Evolutionary conservation across 2,113 vertebrate species (phyloP).

Genomic region (Addax nasomaculatus): DNA sequence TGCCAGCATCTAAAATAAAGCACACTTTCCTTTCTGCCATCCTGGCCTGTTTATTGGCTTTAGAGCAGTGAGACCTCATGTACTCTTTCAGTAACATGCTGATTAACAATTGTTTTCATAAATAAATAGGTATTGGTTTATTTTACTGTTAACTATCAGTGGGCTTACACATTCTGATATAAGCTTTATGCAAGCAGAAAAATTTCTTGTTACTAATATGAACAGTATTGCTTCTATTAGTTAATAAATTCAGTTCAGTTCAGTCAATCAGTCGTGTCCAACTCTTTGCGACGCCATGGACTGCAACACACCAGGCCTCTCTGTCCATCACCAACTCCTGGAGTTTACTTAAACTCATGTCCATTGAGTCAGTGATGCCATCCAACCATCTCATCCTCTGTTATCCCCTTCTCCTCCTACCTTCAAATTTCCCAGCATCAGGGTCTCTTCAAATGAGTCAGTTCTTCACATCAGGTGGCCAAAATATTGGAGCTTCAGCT

Average conservation of each 20-base stretch:
- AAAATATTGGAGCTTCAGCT: background rate
- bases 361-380: background rate
- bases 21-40: background rate
- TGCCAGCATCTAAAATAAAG: background rate
- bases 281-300: background rate
- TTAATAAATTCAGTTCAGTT: background rate
- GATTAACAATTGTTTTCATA: background rate
- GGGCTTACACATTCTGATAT: background rate
- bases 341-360: background rate
- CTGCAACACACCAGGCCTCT: background rate
- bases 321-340: background rate
- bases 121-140: background rate
- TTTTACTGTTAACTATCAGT: background rate
- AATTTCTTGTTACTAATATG: background rate
- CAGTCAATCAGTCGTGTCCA: background rate
- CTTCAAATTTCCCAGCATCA: background rate
- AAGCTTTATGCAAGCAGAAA: background rate
- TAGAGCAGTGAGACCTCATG: background rate
- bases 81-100: background rate
- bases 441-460: background rate
- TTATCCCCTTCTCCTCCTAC: rapidly evolving
- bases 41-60: background rate
- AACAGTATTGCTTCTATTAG: background rate
- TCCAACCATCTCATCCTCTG: background rate
- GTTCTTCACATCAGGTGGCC: rapidly evolving